Base-by-base conservation (phyloP, 2,797 vertebrate genomes). In the Anolis apletophallus region DNA sequence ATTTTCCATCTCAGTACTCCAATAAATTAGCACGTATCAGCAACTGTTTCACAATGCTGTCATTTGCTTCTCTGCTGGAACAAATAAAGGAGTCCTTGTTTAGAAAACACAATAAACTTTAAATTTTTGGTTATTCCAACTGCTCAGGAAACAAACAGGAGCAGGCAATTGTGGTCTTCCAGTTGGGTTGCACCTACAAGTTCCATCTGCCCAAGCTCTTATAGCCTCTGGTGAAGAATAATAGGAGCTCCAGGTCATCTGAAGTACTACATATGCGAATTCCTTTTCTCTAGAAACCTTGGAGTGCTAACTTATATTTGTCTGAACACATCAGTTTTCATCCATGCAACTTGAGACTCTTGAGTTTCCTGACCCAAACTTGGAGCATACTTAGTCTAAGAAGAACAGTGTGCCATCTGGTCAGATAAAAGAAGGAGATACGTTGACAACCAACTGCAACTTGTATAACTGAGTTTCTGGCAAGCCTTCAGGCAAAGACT, bases 401-500 rank as follows among this genome's bases (percentile, higher is more conserved):
- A 69, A 69, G n/a, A 21, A 69, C 19, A 5, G 32, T 64, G 10
- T 57, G 40, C 67, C 14, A 50, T 23, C 13, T 72, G n/a, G 9
- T 52, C 57, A 52, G 40, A 74, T 54, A 71, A 86, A 5, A 81
- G 3, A 3, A 76, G 4, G n/a, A 19, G 29, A 72, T 14, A 76
- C 61, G 0, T 78, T 89, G 55, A 50, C 5, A 76, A 68, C 82
- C 0, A 0, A 4, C 16, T 90, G 32, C 76, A 85, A 87, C 52
- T 88, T 2, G 0, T 46, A 29, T 64, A 81, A 85, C 61, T 80
- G 12, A 76, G 29, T 54, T 90, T 74, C 80, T 92, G 89, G 71
- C 77, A 91, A 85, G 87, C 74, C 59, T 81, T 34, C 50, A 91
- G 74, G 21, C n/a, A 84, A 84, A 68, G 2, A 82, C 23, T 88